These are phyloP conservation scores for Scylla paramamosain DNA, from an alignment of 1,140 invertebrate genomes.

Conservation along the genomic window DNA sequence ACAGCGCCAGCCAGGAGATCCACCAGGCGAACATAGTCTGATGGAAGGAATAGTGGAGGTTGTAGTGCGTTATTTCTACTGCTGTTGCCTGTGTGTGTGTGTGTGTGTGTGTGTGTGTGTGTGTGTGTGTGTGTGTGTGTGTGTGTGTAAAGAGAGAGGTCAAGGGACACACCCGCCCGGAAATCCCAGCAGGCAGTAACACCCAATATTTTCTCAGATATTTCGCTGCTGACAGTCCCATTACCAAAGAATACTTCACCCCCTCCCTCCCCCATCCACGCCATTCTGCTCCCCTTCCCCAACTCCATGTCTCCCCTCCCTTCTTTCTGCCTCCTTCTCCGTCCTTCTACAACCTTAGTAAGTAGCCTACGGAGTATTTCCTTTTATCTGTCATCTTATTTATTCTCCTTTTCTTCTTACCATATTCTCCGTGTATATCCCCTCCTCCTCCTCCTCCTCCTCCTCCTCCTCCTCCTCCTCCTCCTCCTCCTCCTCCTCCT, in stretches of 20 bases:
- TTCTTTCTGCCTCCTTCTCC: not conserved
- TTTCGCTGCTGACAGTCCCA: not conserved
- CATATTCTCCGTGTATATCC: not conserved
- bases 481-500: not conserved
- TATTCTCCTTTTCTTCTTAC: not conserved
- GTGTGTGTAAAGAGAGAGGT: not conserved
- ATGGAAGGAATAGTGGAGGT: not conserved
- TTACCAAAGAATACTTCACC: not conserved
- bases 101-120: conserved; percentile 19
- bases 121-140: conserved; percentile 10
- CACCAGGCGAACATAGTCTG: conserved; percentile 69
- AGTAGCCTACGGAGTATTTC: not conserved
- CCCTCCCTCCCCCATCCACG: not conserved
- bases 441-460: not conserved
- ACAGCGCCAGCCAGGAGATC: conserved; percentile 63
- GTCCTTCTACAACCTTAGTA: not conserved
- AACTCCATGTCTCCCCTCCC: not conserved
- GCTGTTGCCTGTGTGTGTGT: not conserved
- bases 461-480: not conserved
- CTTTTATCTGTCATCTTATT: not conserved
- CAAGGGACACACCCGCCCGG: not conserved
- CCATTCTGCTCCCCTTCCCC: not conserved
- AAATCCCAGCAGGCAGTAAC: not conserved
- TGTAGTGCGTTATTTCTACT: not conserved
- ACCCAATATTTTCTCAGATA: not conserved